Percentiles rank a stretch among this genome's conserved stretches.
Conservation (phyloP, 1,140 invertebrate genomes). For the fruit fly (Drosophila melanogaster) region DNA sequence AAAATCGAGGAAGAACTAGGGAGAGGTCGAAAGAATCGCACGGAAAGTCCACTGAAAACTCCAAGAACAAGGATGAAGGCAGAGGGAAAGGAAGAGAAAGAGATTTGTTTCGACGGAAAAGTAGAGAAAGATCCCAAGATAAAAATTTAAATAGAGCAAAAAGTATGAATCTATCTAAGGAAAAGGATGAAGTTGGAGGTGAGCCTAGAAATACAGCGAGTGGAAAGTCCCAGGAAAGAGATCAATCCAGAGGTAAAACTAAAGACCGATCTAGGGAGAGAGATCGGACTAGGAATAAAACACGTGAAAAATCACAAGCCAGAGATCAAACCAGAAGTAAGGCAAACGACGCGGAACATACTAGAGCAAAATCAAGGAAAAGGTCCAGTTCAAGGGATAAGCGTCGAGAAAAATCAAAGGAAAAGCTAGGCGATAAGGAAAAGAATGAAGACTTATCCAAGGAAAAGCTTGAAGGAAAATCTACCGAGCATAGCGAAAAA, state of each 20-base stretch:
- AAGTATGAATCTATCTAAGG: neutral
- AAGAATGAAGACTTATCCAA: conserved; percentile 1
- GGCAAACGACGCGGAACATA: neutral
- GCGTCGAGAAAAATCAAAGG: neutral
- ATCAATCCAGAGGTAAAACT: neutral
- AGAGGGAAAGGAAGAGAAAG: conserved; percentile 3
- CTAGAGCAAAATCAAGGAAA: neutral
- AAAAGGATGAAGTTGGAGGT: neutral
- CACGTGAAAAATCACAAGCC: neutral
- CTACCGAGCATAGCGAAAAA: neutral
- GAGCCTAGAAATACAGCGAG: neutral
- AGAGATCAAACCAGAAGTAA: neutral
- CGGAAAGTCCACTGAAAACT: neutral
- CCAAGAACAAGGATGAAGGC: neutral
- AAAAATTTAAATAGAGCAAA: neutral
- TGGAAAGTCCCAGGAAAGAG: neutral
- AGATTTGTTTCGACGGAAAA: neutral
- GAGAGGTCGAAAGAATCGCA: neutral
- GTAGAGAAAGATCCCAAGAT: neutral
- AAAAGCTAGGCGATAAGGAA: conserved; percentile 12
- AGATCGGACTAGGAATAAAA: neutral
- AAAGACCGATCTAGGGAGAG: neutral
- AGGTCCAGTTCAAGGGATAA: conserved; percentile 12
- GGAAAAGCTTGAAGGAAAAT: neutral
- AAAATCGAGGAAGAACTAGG: neutral